Evolutionary conservation across 1,140 invertebrate genomes (phyloP), one percentile per base, ranked within the genome.

Genomic region (Tribolium castaneum): DNA sequence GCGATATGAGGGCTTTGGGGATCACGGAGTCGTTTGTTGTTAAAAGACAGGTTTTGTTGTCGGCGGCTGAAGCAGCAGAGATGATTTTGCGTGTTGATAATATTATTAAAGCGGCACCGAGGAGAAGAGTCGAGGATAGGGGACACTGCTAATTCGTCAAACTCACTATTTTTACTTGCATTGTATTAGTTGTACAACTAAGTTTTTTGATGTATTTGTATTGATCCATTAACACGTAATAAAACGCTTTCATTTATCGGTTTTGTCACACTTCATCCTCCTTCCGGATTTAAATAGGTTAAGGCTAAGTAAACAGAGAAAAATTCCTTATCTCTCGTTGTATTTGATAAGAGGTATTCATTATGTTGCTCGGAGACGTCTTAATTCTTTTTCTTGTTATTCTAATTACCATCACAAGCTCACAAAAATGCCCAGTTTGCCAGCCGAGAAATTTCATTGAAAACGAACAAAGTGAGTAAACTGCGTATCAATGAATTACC

Each of bases 71-170:
- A 89, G 98, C 98, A 2, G 98, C 98, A 0, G 99, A 99, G 89
- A 98, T 99, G 96, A 99, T 99, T 84, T 89, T 99, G 6, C 92
- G 99, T 51, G 98, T 99, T 1, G 99, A 99, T 87, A 94, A 98
- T 87, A 99, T 99, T 77, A 94, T 99, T 19, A 97, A 94, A 86
- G 92, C 97, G 39, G 98, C 98, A 30, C 99, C 99, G 1, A 92
- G 99, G 77, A 94, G 94, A 84, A 93, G 99, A 62, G 92, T 92
- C 0, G 93, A 93, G 76, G 98, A 99, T 87, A 91, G 95, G 83
- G 92, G 95, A 82, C 93, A 93, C 70, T 98, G 95, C 88, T 97
- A 94, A 22, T 45, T 39, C 9, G 9, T 2, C 22, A 25, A 25
- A 25, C 22, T 62, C 34, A 19, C 16, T 25, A 34, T 22, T 66